These are phyloP conservation scores for Erebia palarica DNA, from an alignment of 2,888 invertebrate genomes.

Conservation along the genomic window DNA sequence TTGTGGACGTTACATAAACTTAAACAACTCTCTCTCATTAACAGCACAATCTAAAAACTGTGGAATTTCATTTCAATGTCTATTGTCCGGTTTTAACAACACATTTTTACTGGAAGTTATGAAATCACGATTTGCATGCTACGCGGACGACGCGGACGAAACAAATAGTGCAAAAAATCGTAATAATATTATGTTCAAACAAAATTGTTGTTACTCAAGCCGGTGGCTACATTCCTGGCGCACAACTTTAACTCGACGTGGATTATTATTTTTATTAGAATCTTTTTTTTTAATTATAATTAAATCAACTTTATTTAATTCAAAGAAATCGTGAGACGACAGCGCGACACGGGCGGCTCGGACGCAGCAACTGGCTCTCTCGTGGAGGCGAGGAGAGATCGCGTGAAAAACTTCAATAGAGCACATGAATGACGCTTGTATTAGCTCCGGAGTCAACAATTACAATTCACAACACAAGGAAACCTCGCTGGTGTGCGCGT, in stretches of 20 bases:
- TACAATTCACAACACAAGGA: constrained; percentile 28
- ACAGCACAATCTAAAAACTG: constrained; percentile 12
- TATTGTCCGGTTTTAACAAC: constrained; percentile 19
- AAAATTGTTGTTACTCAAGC: constrained; percentile 1
- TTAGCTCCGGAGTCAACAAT: constrained; percentile 18
- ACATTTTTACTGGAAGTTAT: constrained; percentile 19
- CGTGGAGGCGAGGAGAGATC: constrained; percentile 67
- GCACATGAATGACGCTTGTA: constrained; percentile 61
- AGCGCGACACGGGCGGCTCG: constrained; percentile 53
- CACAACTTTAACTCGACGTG: not conserved
- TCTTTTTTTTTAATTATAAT: not conserved
- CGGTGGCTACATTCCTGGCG: not conserved
- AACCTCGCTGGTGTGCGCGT: constrained; percentile 29
- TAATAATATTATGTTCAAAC: constrained; percentile 6
- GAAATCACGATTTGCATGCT: constrained; percentile 23
- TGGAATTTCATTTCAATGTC: constrained; percentile 14
- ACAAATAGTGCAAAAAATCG: constrained; percentile 17
- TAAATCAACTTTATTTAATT: not conserved
- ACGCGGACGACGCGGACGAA: constrained; percentile 15
- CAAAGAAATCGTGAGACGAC: constrained; percentile 51
- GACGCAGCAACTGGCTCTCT: constrained; percentile 73
- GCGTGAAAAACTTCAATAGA: constrained; percentile 75
- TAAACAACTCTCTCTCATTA: constrained; percentile 4
- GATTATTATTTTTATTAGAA: not conserved
- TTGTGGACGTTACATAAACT: constrained; percentile 5